Conservation (phyloP, 2,888 invertebrate genomes). For the Pardosa pseudoannulata region DNA sequence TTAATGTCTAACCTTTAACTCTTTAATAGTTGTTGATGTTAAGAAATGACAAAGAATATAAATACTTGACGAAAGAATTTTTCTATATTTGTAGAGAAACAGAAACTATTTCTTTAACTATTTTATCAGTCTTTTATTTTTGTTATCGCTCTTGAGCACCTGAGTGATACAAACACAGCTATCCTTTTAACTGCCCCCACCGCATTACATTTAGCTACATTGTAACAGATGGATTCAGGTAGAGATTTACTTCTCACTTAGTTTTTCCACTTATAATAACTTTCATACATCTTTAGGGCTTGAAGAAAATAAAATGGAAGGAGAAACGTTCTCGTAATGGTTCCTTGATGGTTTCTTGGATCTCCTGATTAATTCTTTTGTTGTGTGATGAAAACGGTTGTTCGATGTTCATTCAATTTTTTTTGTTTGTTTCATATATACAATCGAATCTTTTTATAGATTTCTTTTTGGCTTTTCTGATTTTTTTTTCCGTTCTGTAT, state of each 20-base stretch:
- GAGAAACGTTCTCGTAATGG: neutral
- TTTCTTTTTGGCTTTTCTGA: neutral
- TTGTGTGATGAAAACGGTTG: neutral
- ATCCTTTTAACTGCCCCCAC: neutral
- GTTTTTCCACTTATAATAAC: neutral
- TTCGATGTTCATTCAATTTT: neutral
- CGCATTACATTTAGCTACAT: neutral
- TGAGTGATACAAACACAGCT: no score
- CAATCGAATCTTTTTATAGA: neutral
- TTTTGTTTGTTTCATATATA: neutral
- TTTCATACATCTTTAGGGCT: neutral
- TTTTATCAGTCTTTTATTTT: no score
- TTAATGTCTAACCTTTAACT: no score
- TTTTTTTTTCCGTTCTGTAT: no score
- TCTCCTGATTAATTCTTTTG: conserved; percentile 4
- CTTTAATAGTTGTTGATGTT: no score
- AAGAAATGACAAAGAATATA: no score
- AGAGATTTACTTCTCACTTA: neutral
- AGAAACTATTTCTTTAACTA: no score
- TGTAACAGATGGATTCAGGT: neutral
- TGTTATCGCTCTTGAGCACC: no score
- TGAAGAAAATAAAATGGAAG: neutral
- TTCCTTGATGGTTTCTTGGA: neutral
- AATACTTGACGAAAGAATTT: no score
- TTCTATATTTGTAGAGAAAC: no score